Base-by-base conservation (phyloP, 2,888 invertebrate species). In the Automeris io region DNA sequence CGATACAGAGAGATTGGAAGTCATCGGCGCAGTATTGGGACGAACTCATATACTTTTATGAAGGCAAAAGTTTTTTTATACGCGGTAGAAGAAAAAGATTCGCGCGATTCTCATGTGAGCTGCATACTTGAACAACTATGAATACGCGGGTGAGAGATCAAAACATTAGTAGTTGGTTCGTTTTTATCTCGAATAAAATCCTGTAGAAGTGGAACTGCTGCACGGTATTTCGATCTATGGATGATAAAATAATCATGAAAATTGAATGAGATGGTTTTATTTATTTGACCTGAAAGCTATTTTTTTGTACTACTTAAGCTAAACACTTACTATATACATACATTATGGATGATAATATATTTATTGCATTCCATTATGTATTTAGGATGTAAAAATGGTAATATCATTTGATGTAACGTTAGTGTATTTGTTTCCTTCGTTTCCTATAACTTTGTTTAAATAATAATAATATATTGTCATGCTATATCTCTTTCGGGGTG, bases 1-100 rank as follows among this genome's bases (percentile, higher is more conserved):
- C 67, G 78, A 70, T 75, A 70, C 74, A 62, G 73, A 77, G 77
- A 80, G 79, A 82, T 83, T 82, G 83, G 81, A 81, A 82, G 79
- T 81, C 83, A 80, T 81, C 76, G 78, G 55, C 76, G 68, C 70
- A 70, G 81, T 81, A 82, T 83, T 81, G 81, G 82, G 80, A 82
- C 79, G 77, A 77, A 77, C 82, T 79, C 83, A 78, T 83, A 82
- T 78, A 81, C 83, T 82, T 83, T 83, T 82, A 82, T 79, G 74
- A 69, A 69, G 64, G 66, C 57, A 63, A 80, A 81, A 80, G 72
- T 82, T 83, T 82, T 70, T 76, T 82, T 79, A 77, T 80, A 77
- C 77, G 63, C 66, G 72, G 67, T 68, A 65, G 68, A 76, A 73
- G 71, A 75, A 78, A 79, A 76, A 77, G 81, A 82, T 80, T 80